These are phyloP conservation scores for Silurus aristotelis DNA, from an alignment of 2,797 vertebrate species.

Conservation along the genomic window DNA sequence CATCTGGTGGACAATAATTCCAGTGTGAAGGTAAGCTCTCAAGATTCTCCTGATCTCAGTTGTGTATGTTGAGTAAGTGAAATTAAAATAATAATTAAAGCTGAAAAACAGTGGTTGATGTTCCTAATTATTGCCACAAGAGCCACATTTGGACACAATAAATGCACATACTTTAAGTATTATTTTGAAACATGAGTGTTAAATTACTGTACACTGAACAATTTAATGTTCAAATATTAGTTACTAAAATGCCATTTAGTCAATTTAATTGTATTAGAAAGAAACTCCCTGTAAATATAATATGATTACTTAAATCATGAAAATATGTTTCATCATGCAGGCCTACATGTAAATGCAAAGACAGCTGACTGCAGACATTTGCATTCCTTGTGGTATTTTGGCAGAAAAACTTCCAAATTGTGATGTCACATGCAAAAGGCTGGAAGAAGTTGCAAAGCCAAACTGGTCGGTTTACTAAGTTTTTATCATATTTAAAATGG, in stretches of 20 bases:
- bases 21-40: too few species aligned
- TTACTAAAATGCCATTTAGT: neutral
- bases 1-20: conserved; percentile 16
- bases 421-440: too few species aligned
- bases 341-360: too few species aligned
- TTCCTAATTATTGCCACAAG: too few species aligned
- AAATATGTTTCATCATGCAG: too few species aligned
- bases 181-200: neutral
- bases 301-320: too few species aligned
- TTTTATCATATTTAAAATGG: neutral
- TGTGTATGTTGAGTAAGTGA: neutral
- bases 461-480: neutral
- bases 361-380: too few species aligned
- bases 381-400: too few species aligned
- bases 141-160: neutral
- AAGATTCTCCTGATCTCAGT: neutral
- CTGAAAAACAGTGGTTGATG: neutral
- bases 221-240: neutral
- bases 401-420: too few species aligned
- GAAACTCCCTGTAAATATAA: too few species aligned
- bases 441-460: too few species aligned
- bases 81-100: neutral
- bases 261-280: too few species aligned
- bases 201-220: neutral
- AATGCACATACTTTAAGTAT: neutral